These are phyloP conservation scores for Anoplius nigerrimus DNA, from an alignment of 2,888 invertebrate genomes.

Conservation along the genomic window DNA sequence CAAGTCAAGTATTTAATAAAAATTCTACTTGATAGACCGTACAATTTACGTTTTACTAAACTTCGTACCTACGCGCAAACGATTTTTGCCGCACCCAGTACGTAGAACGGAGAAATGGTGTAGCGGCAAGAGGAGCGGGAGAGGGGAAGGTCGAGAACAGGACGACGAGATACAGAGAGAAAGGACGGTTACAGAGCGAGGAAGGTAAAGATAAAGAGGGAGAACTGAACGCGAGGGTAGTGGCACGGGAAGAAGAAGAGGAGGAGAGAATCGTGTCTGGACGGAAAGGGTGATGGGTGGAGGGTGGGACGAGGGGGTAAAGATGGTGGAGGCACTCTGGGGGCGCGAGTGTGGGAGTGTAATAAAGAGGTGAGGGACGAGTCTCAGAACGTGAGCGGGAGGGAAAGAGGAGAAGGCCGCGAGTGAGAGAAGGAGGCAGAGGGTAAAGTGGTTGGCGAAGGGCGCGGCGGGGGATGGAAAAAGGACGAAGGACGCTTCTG, in stretches of 20 bases:
- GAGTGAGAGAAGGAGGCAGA: background rate
- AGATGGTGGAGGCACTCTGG: conserved; percentile 6
- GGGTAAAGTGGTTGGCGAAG: conserved; percentile 17
- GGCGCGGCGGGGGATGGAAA: conserved; percentile 10
- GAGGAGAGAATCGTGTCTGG: conserved; percentile 31
- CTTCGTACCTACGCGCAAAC: background rate
- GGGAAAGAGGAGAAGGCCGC: background rate
- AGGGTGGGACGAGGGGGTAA: conserved; percentile 25
- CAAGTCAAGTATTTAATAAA: too few relatives aligned
- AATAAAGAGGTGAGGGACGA: background rate
- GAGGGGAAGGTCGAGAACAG: conserved; percentile 11
- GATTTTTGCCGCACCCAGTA: conserved; percentile 6
- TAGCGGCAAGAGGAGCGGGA: background rate
- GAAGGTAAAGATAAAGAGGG: conserved; percentile 8
- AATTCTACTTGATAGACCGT: too few relatives aligned
- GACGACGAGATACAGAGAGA: conserved; percentile 5
- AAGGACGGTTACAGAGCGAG: background rate
- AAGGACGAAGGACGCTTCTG: conserved; percentile 35
- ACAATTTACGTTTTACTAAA: too few relatives aligned
- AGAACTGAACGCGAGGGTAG: conserved; percentile 4
- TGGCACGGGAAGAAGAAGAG: conserved; percentile 18
- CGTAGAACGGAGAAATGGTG: background rate
- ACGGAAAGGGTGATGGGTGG: conserved; percentile 8
- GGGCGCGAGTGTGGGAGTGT: too few relatives aligned
- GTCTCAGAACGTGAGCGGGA: background rate